Base-by-base conservation (phyloP, 2,113 vertebrate species). In the Gasterosteus nipponicus region DNA sequence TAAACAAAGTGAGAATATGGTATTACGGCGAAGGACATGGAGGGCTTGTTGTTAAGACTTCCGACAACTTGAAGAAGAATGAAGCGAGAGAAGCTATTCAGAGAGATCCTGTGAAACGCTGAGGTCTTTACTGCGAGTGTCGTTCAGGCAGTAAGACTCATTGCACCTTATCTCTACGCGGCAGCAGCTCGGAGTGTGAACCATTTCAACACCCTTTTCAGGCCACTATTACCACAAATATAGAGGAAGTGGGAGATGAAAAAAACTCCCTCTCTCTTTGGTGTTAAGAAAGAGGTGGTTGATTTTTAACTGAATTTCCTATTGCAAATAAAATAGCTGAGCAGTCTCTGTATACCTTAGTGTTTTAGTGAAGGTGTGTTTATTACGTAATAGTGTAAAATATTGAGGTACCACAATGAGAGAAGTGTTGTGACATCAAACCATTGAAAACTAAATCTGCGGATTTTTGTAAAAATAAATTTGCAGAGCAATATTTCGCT, bases 191-290 rank as follows among this genome's bases (percentile, higher is more conserved):
- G 66, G 9, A 67, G 64, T 75, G 71, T 74, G 58, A 85, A 70
- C 9, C 68, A 77, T 92, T 89, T 89, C 83, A 79, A 85, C 87
- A 88, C 70, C 29, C n/a, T 49, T 46, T 58, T 62, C 18, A 63
- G 47, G 59, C 73, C 81, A 79, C 70, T 54, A 42, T 56, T 54
- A 80, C 88, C 86, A 82, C 79, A 85, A 49, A 65, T 56, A 84
- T 61, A 87, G 84, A 42, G 91, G 91, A 92, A 92, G 91, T 91
- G n/a, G 16, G 18, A 57, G 68, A 81, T 60, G 6, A 82, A 80
- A 82, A 82, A 77, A 83, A 81, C 41, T 60, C 12, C 63, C 57
- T 64, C 81, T 69, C 78, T 67, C 77, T 73, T 83, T 73, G 35
- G 61, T 81, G 74, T 87, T 86, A 59, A 77, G 82, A 90, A 88